Base-by-base conservation (phyloP, 2,113 vertebrate species). In the Epinephelus fuscoguttatus region DNA sequence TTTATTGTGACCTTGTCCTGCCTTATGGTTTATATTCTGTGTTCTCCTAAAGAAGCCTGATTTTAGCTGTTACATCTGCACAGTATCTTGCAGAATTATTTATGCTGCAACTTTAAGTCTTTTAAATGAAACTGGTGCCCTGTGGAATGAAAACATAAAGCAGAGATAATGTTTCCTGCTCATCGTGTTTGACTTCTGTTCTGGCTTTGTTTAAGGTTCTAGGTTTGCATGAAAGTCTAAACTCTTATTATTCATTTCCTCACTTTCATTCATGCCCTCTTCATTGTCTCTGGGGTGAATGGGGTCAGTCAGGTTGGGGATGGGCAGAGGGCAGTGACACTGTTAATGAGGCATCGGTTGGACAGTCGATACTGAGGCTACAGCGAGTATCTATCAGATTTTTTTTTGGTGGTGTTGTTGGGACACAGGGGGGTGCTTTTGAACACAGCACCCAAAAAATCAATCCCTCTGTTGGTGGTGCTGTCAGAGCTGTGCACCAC, bases 341-440 rank as follows among this genome's bases (percentile, higher is more conserved):
- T 55, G 78, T 37, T 78, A 82, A 87, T 53, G 84, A 80, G 66
- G 55, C 68, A 42, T 69, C 19, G 45, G 55, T 15, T 0, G 10
- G 27, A 8, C 40, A 27, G 88, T 86, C 73, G n/a, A 91, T 85
- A 85, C 73, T 1, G 45, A 45, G 42, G 82, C 80, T 13, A 2
- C 76, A 10, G 37, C 7, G 71, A 78, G 27, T 88, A 66, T 90
- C 82, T 56, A 21, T 81, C 76, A 40, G 30, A 33, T 53, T 70
- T 50, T 25, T 25, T 40, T 30, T 18, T 17, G 15, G 5, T 42
- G 10, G 30, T 37, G 11, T 19, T 42, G 49, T 47, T 10, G 59
- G 69, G 53, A 52, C 55, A 50, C 13, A 13, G 67, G 49, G 33
- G 23, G 49, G 17, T 3, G 74, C 2, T 55, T 62, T 77, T 80